Conservation (phyloP, 2,113 vertebrate species). For the Thamnaconus septentrionalis region DNA sequence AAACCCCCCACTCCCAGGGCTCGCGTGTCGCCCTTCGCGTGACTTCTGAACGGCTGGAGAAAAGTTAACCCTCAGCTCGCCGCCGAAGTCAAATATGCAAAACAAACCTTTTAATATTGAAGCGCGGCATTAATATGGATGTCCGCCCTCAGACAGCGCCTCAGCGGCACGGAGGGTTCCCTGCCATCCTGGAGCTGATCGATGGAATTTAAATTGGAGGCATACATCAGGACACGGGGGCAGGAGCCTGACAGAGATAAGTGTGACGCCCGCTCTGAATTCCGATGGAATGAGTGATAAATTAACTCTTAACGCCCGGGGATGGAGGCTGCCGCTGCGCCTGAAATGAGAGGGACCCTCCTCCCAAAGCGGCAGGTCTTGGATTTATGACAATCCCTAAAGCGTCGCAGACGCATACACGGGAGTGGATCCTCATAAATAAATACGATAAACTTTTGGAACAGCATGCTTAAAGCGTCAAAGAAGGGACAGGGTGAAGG, state of each 20-base stretch:
- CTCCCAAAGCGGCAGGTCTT: constrained; percentile 19
- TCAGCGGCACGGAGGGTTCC: constrained; percentile 50
- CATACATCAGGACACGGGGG: constrained; percentile 46
- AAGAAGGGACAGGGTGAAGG: too few species aligned
- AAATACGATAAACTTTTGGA: constrained; percentile 29
- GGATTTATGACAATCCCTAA: constrained; percentile 57
- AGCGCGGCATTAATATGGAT: constrained; percentile 34
- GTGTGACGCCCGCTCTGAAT: constrained; percentile 47
- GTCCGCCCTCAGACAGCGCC: constrained; percentile 48
- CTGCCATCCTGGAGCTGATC: constrained; percentile 53
- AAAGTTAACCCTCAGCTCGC: constrained; percentile 13
- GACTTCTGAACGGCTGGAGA: not conserved
- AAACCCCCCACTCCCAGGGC: too few species aligned
- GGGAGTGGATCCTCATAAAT: constrained; percentile 47
- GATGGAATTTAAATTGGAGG: constrained; percentile 63
- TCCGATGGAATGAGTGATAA: constrained; percentile 33
- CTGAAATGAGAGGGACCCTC: constrained; percentile 27
- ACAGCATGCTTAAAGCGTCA: constrained; percentile 1
- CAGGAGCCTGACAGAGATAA: constrained; percentile 49
- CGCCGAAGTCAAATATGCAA: constrained; percentile 2
- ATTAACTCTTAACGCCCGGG: constrained; percentile 58
- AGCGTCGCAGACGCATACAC: constrained; percentile 22
- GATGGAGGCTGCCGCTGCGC: constrained; percentile 17
- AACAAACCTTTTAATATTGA: constrained; percentile 9
- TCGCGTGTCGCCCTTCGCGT: not conserved